Conservation (phyloP, 1,140 invertebrate species). For the Luehdorfia chinensis region DNA sequence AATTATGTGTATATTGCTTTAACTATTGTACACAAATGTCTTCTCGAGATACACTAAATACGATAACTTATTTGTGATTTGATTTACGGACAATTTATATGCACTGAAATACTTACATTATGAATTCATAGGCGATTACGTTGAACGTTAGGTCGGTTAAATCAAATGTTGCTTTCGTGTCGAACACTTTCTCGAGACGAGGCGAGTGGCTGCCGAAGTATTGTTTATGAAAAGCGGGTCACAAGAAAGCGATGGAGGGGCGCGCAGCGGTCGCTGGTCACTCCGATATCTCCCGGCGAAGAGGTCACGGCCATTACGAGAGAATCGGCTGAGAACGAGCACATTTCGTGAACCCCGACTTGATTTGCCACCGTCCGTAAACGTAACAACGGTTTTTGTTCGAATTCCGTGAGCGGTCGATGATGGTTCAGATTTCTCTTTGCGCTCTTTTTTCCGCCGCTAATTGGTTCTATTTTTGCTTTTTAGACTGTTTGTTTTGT, state of each 20-base stretch:
- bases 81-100: no score
- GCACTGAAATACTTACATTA: no score
- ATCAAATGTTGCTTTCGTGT: conserved; percentile 31
- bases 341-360: conserved; percentile 30
- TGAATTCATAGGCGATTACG: conserved; percentile 5
- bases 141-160: conserved; percentile 7
- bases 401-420: conserved; percentile 29
- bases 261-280: conserved; percentile 48
- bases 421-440: conserved; percentile 45
- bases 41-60: no score
- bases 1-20: no score
- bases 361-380: conserved; percentile 37
- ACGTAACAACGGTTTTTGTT: conserved; percentile 33
- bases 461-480: conserved; percentile 33
- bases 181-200: conserved; percentile 63
- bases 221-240: conserved; percentile 74
- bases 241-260: conserved; percentile 66
- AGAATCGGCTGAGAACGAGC: conserved; percentile 31
- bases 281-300: conserved; percentile 57
- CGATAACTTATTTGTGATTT: no score
- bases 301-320: conserved; percentile 64
- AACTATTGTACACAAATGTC: no score
- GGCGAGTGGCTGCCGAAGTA: conserved; percentile 54
- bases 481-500: no score
- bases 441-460: conserved; percentile 32